Evolutionary conservation across 2,888 invertebrate genomes (phyloP), one percentile per base, ranked within the genome.

Genomic region (Falcaria lacertinaria): DNA sequence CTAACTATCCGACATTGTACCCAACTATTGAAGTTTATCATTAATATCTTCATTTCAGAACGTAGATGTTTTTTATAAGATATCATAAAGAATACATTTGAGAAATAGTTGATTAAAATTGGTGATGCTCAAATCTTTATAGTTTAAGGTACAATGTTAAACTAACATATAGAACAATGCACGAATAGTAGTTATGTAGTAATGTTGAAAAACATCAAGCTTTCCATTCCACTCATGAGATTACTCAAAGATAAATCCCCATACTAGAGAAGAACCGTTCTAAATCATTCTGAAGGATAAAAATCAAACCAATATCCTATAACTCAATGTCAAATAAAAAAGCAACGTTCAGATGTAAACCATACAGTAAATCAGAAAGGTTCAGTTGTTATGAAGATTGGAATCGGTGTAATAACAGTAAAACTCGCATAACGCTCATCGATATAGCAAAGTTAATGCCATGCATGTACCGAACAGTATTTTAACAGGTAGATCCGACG

Each of bases 321-420:
- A 37, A 37, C 22, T 37, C 22, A 37, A 28, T 22, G 37, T 37
- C 54, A 52, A 54, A 58, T 54, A 54, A 55, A 56, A 58, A 58
- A 58, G 45, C 52, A 41, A 44, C 49, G 55, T 45, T 58, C 55
- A 51, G 55, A 52, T 52, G 52, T 55, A 52, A 59, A 54, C 55
- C 51, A 53, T 51, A 45, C 45, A 53, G 54, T 65, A 66, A 69
- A 68, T 68, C 64, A 67, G 54, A 59, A 55, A 61, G 64, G 66
- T 60, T 66, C 56, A 64, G 65, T 69, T 64, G 62, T 67, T 69
- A 69, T 62, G 64, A 69, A 70, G 68, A 67, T 72, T 65, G 66
- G 66, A 59, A 68, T 66, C 60, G 56, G 60, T 51, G 63, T 64
- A 63, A 69, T 69, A 72, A 69, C 61, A 60, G 62, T 72, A 69